A percentile compares a stretch with the other conserved stretches of the same genome.
Evolutionary conservation across 2,113 vertebrate species (phyloP).

Genomic region (Epinephelus fuscoguttatus): DNA sequence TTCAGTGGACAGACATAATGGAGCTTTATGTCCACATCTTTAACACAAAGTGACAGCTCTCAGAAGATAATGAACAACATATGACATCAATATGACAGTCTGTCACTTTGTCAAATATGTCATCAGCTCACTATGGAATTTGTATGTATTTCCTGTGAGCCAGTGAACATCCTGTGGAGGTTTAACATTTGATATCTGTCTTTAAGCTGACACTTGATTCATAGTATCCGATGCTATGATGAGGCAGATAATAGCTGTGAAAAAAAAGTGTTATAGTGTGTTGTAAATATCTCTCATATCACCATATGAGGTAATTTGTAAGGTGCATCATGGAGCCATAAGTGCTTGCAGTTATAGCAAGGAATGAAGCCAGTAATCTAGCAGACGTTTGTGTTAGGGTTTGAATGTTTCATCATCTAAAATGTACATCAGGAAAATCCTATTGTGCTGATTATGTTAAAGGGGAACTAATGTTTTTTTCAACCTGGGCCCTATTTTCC

Average conservation of each 20-base stretch:
- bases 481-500: too few relatives aligned
- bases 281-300: slow-evolving; percentile 3
- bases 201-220: slow-evolving; percentile 1
- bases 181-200: slow-evolving; percentile 5
- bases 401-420: background rate
- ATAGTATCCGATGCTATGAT: slow-evolving; percentile 9
- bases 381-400: background rate
- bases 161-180: background rate
- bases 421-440: background rate
- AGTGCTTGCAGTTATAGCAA: slow-evolving; percentile 4
- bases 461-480: too few relatives aligned
- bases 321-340: slow-evolving; percentile 2
- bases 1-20: background rate
- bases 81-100: background rate
- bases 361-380: background rate
- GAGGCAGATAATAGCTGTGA: background rate
- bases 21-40: background rate
- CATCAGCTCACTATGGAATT: background rate
- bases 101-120: slow-evolving; percentile 5
- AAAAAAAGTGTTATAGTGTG: background rate
- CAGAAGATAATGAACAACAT: background rate
- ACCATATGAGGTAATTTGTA: background rate
- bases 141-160: background rate
- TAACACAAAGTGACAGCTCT: slow-evolving; percentile 1
- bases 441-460: too few relatives aligned